These are phyloP conservation scores for Lophotis ruficrista DNA, from an alignment of 2,113 vertebrate genomes.

Conservation along the genomic window DNA sequence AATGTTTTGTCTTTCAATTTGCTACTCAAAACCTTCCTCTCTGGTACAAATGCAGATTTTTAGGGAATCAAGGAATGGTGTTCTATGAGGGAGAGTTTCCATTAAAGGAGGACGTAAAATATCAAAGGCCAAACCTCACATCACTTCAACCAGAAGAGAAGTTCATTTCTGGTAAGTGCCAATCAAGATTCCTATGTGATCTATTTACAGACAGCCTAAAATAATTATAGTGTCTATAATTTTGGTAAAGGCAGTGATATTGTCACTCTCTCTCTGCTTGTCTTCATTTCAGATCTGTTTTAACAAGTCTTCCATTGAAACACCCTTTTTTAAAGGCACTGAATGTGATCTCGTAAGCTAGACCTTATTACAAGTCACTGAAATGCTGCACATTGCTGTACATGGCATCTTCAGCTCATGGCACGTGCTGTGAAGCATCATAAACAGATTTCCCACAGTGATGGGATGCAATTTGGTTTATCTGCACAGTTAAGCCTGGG, in stretches of 20 bases:
- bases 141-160: background rate
- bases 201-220: background rate
- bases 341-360: background rate
- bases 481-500: background rate
- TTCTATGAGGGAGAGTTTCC: background rate
- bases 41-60: background rate
- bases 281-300: background rate
- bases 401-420: background rate
- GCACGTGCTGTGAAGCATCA: background rate
- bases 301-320: background rate
- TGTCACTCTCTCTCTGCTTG: background rate
- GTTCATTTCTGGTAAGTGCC: background rate
- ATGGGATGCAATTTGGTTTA: background rate
- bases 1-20: background rate
- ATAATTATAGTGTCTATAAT: background rate
- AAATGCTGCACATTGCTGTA: background rate
- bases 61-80: background rate
- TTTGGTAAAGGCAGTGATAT: background rate
- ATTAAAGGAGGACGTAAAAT: background rate
- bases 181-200: background rate
- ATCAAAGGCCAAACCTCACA: background rate
- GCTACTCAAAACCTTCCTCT: background rate
- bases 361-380: background rate
- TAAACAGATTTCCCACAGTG: background rate
- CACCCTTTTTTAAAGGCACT: background rate